Conservation (phyloP, 2,113 vertebrate genomes). For the Sialia sialis region DNA sequence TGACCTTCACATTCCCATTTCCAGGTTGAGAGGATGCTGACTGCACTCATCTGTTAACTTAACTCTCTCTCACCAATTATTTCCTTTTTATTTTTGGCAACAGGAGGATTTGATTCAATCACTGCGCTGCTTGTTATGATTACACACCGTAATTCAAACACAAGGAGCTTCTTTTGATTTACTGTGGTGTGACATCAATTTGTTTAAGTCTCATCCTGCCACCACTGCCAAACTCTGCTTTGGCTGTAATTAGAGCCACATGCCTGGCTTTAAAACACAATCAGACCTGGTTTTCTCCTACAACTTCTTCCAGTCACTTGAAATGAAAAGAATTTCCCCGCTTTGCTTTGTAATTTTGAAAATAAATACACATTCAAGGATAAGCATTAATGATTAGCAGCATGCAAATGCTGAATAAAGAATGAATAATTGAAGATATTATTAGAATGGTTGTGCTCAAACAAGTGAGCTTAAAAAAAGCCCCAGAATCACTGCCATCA, state of each 20-base stretch:
- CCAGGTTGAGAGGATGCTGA: conserved; percentile 78
- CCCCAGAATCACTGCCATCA: not conserved
- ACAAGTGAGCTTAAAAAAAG: conserved; percentile 43
- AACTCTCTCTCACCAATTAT: conserved; percentile 78
- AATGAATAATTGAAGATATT: conserved; percentile 34
- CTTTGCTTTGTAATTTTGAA: conserved; percentile 33
- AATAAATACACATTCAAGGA: conserved; percentile 5
- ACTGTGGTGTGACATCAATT: conserved; percentile 71
- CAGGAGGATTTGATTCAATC: conserved; percentile 73
- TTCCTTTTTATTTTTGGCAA: conserved; percentile 77
- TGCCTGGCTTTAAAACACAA: conserved; percentile 46
- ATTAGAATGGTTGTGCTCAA: conserved; percentile 51
- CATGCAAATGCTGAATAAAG: conserved; percentile 17
- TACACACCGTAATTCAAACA: conserved; percentile 42
- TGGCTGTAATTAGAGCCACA: conserved; percentile 68
- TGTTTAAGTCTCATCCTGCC: conserved; percentile 75
- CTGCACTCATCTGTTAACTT: conserved; percentile 84
- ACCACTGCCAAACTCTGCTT: conserved; percentile 63
- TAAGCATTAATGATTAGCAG: not conserved
- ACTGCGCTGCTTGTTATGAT: conserved; percentile 65
- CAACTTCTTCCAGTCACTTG: conserved; percentile 27
- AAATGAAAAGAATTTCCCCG: conserved; percentile 43
- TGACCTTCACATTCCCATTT: conserved; percentile 88
- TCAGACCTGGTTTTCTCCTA: not conserved
- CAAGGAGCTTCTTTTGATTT: conserved; percentile 70